Evolutionary conservation across 2,113 vertebrate species (phyloP).

Genomic region (Neotoma lepida): DNA sequence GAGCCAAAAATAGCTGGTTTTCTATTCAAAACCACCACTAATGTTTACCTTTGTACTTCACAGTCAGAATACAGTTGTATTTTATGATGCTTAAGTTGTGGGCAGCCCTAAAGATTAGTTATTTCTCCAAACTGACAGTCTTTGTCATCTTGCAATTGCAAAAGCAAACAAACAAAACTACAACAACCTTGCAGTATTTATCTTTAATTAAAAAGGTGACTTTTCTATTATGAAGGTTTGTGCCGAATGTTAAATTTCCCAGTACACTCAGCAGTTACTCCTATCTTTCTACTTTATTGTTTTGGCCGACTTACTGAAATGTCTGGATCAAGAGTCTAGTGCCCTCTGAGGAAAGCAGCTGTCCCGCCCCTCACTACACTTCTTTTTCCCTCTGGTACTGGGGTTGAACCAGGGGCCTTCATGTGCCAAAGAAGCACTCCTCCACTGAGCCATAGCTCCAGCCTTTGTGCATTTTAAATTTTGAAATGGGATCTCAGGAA

Average conservation of each 20-base stretch:
- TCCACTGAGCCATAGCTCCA: background rate
- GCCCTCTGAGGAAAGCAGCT: background rate
- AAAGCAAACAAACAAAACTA: background rate
- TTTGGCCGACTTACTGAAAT: background rate
- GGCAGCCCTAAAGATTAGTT: background rate
- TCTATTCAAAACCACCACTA: background rate
- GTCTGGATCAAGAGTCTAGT: background rate
- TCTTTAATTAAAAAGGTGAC: background rate
- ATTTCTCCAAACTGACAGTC: background rate
- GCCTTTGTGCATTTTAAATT: background rate
- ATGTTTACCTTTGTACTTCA: conserved; percentile 1
- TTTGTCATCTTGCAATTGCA: conserved; percentile 46
- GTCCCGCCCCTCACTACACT: background rate
- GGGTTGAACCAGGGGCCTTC: background rate
- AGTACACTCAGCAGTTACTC: background rate
- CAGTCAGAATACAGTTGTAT: conserved; percentile 1
- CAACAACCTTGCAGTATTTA: background rate
- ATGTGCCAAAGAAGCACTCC: background rate
- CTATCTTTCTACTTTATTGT: background rate
- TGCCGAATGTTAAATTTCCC: background rate
- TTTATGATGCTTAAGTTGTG: background rate
- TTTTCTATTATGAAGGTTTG: background rate
- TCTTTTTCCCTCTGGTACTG: background rate
- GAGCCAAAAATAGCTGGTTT: background rate
- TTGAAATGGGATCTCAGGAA: background rate